A percentile compares a stretch with the other conserved stretches of the same genome.
These are phyloP conservation scores for Carassius auratus DNA, from an alignment of 2,113 vertebrate species.

Conservation along the genomic window DNA sequence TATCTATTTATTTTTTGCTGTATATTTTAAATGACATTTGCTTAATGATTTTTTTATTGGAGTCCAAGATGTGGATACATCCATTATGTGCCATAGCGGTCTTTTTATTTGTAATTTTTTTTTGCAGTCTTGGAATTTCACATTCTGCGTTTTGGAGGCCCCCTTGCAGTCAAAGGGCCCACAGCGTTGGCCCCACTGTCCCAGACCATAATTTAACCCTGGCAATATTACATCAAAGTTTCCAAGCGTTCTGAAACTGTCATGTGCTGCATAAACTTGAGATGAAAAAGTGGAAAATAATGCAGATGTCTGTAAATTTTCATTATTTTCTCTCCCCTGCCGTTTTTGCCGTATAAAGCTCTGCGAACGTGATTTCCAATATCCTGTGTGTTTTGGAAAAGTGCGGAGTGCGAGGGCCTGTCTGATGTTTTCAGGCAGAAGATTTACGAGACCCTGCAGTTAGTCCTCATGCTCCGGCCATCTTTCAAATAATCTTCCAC, in stretches of 20 bases:
- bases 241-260: conserved; percentile 35
- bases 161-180: not conserved
- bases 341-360: conserved; percentile 23
- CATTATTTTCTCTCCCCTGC: conserved; percentile 18
- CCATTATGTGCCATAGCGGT: not conserved
- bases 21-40: not conserved
- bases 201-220: not conserved
- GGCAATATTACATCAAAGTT: conserved; percentile 30
- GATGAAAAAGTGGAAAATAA: conserved; percentile 44
- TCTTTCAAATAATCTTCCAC: conserved; percentile 23
- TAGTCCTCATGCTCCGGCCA: conserved; percentile 22
- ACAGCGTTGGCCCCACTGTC: not conserved
- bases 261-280: conserved; percentile 38
- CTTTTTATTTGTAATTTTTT: no score
- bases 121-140: not conserved
- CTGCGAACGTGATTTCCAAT: conserved; percentile 34
- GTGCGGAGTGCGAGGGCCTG: conserved; percentile 24
- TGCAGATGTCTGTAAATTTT: conserved; percentile 12
- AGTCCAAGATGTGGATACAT: not conserved
- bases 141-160: not conserved
- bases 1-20: not conserved
- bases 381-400: conserved; percentile 33
- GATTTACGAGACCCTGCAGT: conserved; percentile 57
- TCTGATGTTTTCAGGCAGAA: conserved; percentile 49
- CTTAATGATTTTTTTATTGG: not conserved